Conservation (phyloP, 1,140 invertebrate species). For the Heliconius hewitsoni region DNA sequence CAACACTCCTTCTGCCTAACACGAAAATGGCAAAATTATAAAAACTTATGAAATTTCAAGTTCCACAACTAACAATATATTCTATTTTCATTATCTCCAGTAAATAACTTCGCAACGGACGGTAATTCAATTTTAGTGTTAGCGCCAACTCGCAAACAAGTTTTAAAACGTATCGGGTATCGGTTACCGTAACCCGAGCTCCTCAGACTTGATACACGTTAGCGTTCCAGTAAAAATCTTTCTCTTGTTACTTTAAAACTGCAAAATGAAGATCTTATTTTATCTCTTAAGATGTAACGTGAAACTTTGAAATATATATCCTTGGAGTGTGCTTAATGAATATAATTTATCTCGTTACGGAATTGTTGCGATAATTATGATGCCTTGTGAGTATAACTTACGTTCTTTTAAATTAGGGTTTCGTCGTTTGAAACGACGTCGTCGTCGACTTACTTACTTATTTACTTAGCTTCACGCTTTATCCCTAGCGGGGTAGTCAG, state of each 20-base stretch:
- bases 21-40: not conserved
- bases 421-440: too few relatives aligned
- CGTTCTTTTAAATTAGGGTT: not conserved
- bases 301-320: not conserved
- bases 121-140: conserved; percentile 30
- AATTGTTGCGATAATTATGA: not conserved
- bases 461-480: too few relatives aligned
- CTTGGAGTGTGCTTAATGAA: not conserved
- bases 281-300: not conserved
- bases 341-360: not conserved
- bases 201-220: conserved; percentile 16
- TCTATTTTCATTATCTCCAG: not conserved
- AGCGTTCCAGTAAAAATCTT: conserved; percentile 9
- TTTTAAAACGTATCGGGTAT: conserved; percentile 23
- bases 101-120: conserved; percentile 9
- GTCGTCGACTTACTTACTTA: too few relatives aligned
- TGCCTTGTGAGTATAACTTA: not conserved
- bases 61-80: not conserved
- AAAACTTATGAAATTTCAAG: not conserved
- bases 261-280: conserved; percentile 1
- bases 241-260: conserved; percentile 5
- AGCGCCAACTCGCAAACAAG: conserved; percentile 18
- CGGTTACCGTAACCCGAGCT: conserved; percentile 15
- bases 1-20: too few relatives aligned
- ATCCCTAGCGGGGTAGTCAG: too few relatives aligned